These are phyloP conservation scores for Dasyornis broadbenti DNA, from an alignment of 2,113 vertebrate species.

Conservation along the genomic window DNA sequence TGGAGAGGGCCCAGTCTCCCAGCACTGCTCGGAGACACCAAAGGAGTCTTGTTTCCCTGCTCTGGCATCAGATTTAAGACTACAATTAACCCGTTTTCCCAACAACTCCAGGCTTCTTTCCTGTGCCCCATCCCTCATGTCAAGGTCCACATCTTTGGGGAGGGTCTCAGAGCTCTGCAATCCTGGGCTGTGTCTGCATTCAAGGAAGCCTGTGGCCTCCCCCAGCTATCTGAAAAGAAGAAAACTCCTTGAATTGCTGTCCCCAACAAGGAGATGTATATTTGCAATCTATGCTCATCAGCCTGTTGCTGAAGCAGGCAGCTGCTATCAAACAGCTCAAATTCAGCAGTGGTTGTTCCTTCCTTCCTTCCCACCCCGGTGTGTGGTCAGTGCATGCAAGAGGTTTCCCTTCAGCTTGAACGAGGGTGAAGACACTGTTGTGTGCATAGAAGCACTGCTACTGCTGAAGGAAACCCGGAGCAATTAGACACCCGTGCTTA, in stretches of 20 bases:
- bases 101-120: neutral
- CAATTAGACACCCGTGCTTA: fast-evolving
- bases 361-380: neutral
- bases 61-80: neutral
- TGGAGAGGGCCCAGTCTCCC: neutral
- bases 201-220: neutral
- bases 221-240: neutral
- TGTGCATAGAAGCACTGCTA: neutral
- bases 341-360: neutral
- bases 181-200: neutral
- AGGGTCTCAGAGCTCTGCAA: neutral
- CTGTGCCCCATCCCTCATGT: neutral
- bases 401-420: neutral
- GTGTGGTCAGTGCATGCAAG: neutral
- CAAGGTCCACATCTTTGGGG: neutral
- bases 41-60: neutral
- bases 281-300: neutral
- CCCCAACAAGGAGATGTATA: neutral
- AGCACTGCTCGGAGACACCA: neutral
- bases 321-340: neutral
- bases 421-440: fast-evolving
- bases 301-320: neutral
- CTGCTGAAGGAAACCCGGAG: neutral
- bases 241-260: neutral
- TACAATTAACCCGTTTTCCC: neutral